Conservation (phyloP, 2,888 invertebrate species). For the Calliscelio sp. region DNA sequence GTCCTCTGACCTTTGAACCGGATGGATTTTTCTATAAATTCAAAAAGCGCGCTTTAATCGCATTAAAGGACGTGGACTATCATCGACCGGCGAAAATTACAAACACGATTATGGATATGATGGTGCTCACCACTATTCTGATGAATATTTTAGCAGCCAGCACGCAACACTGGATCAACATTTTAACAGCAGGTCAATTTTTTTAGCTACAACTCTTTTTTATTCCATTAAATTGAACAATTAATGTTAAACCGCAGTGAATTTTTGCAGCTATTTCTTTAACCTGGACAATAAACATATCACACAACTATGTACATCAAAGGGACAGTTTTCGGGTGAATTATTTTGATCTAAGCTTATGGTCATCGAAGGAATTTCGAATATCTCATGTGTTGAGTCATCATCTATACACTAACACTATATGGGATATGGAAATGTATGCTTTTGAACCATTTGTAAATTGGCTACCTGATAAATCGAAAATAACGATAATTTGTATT, state of each 20-base stretch:
- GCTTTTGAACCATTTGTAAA: conserved; percentile 89
- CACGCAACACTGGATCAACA: conserved; percentile 75
- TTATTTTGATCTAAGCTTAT: conserved; percentile 90
- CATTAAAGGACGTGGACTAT: conserved; percentile 87
- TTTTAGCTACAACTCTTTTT: too few species aligned
- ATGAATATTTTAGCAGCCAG: conserved; percentile 75
- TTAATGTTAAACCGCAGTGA: too few species aligned
- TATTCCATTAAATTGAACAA: too few species aligned
- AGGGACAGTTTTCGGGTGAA: conserved; percentile 93
- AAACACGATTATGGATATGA: conserved; percentile 82
- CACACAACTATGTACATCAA: conserved; percentile 93
- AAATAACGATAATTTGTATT: neutral
- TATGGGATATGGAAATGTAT: conserved; percentile 91
- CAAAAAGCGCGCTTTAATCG: conserved; percentile 88
- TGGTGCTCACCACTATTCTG: conserved; percentile 71
- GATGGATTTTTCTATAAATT: conserved; percentile 92
- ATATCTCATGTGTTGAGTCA: conserved; percentile 92
- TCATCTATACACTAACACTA: conserved; percentile 92
- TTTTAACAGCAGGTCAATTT: conserved; percentile 82
- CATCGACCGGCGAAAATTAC: conserved; percentile 82
- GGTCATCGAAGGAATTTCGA: conserved; percentile 91
- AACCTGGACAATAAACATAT: conserved; percentile 88
- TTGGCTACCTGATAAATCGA: conserved; percentile 87
- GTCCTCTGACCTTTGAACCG: conserved; percentile 91
- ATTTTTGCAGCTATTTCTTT: too few species aligned